A percentile compares a stretch with the other conserved stretches of the same genome.
Conservation (phyloP, 1,140 invertebrate species). For the Drosophila malerkotliana region DNA sequence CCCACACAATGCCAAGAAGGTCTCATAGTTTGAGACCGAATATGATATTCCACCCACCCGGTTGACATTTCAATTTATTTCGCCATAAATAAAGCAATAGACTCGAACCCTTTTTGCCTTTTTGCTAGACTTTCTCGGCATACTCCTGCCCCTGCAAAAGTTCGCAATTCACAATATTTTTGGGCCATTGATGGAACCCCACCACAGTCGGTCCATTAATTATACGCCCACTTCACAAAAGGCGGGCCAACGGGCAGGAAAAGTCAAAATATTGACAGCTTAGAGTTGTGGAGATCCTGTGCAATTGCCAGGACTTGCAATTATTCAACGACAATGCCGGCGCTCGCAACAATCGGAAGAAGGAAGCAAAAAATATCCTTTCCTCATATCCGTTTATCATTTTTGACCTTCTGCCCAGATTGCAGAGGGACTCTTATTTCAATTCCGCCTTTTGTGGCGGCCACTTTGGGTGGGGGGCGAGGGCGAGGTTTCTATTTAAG, state of each 20-base stretch:
- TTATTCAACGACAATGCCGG: constrained; percentile 72
- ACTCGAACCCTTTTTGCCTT: constrained; percentile 64
- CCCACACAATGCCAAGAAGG: constrained; percentile 54
- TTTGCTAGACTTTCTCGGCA: not conserved
- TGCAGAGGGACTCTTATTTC: constrained; percentile 9
- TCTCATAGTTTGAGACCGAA: constrained; percentile 68
- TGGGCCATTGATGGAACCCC: constrained; percentile 52
- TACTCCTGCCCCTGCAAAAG: constrained; percentile 2
- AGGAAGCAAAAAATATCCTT: constrained; percentile 71
- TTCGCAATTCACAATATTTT: constrained; percentile 69
- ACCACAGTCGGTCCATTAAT: constrained; percentile 66
- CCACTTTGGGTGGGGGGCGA: constrained; percentile 1
- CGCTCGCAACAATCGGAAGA: constrained; percentile 52
- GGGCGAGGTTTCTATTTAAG: constrained; percentile 54
- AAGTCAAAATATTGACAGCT: constrained; percentile 84
- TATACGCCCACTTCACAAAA: constrained; percentile 82
- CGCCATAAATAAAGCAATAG: constrained; percentile 78
- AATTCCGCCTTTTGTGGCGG: constrained; percentile 50
- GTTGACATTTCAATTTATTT: constrained; percentile 83
- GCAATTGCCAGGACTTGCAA: constrained; percentile 71
- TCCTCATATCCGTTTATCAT: constrained; percentile 83
- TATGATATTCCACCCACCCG: constrained; percentile 72
- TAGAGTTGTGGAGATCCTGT: constrained; percentile 57
- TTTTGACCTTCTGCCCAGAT: constrained; percentile 78
- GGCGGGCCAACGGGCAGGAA: constrained; percentile 52